These are phyloP conservation scores for Acrocephalus scirpaceus DNA, from an alignment of 2,797 vertebrate species.

Conservation along the genomic window DNA sequence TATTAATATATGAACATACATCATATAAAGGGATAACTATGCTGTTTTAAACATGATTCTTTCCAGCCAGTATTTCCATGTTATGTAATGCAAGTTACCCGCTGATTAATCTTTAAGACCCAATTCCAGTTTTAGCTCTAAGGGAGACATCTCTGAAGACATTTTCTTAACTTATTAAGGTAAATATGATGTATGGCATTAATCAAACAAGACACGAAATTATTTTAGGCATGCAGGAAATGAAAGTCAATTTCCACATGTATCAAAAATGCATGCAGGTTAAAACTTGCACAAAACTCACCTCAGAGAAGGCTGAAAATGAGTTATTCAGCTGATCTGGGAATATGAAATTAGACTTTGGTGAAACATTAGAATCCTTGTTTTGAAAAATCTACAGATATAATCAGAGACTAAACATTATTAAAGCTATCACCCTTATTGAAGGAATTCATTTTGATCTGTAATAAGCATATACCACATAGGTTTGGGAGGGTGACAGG, in stretches of 20 bases:
- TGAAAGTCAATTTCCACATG: constrained; percentile 49
- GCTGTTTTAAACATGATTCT: background rate
- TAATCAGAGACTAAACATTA: background rate
- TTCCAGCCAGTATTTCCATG: background rate
- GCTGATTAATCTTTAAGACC: constrained; percentile 39
- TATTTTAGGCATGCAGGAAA: constrained; percentile 51
- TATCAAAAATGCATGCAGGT: constrained; percentile 60
- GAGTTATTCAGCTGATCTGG: background rate
- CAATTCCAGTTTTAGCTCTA: constrained; percentile 11
- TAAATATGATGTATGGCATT: constrained; percentile 50
- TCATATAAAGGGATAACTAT: background rate
- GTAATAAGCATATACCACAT: background rate
- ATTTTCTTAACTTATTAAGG: constrained; percentile 48
- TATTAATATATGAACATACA: background rate
- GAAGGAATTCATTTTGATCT: background rate
- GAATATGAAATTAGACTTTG: constrained; percentile 34
- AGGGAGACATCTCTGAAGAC: constrained; percentile 21
- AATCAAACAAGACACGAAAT: constrained; percentile 41
- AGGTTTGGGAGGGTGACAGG: background rate
- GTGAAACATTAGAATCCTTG: background rate
- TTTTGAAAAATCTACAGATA: background rate
- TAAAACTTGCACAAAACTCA: constrained; percentile 47
- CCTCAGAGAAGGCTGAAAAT: constrained; percentile 21
- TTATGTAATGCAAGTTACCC: background rate
- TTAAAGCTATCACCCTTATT: background rate